Conservation (phyloP, 1,140 invertebrate species). For the Yoshiicerus persimilis region DNA sequence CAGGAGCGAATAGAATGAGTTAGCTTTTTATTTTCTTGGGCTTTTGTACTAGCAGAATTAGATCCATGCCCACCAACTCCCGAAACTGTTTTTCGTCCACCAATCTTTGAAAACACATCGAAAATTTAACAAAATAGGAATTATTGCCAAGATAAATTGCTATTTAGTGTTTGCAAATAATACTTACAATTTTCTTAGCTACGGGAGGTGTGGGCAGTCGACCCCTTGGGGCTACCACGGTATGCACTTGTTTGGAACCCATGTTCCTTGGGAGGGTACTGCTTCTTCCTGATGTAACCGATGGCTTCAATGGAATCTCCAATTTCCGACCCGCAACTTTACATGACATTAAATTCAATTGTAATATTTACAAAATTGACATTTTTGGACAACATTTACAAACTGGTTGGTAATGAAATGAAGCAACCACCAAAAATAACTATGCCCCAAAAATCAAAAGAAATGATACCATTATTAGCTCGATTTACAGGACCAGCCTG, state of each 20-base stretch:
- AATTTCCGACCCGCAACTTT: conserved; percentile 32
- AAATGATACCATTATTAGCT: neutral
- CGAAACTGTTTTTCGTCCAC: neutral
- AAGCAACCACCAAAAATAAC: neutral
- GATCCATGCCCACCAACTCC: neutral
- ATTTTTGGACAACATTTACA: too few species aligned
- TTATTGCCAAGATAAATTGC: too few species aligned
- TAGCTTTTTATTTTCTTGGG: conserved; percentile 41
- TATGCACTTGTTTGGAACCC: conserved; percentile 63
- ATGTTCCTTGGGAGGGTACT: conserved; percentile 79
- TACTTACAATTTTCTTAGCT: conserved; percentile 33
- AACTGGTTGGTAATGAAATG: too few species aligned
- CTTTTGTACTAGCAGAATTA: conserved; percentile 37
- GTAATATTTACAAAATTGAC: too few species aligned
- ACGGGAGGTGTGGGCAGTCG: conserved; percentile 35
- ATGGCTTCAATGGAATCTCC: conserved; percentile 25
- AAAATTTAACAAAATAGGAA: too few species aligned
- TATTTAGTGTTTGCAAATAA: too few species aligned
- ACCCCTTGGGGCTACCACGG: conserved; percentile 10
- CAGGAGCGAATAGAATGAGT: conserved; percentile 55
- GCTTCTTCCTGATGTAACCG: conserved; percentile 60
- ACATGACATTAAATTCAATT: neutral
- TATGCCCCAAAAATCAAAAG: neutral
- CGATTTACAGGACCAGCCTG: neutral
- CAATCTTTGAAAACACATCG: neutral